phyloP scores from a whole-genome alignment of 2,888 invertebrate genomes.

The Ptilodon capucinus region DNA sequence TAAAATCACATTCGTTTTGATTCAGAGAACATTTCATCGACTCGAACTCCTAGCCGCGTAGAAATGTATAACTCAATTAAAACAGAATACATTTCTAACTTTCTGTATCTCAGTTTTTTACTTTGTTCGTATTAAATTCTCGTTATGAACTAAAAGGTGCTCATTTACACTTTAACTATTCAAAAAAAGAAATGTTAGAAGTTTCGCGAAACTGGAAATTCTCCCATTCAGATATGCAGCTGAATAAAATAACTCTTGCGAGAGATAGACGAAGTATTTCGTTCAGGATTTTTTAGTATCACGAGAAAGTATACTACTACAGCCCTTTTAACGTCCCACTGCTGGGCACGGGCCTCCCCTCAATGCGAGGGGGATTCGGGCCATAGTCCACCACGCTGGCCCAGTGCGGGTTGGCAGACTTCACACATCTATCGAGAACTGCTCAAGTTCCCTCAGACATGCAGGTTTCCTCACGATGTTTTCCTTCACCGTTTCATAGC shows the following conservation, averaged over 20 bases:
- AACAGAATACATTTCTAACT: conserved; percentile 6
- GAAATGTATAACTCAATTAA: conserved; percentile 10
- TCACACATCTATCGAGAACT: too few species aligned
- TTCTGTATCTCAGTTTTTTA: conserved; percentile 15
- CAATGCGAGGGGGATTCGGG: too few species aligned
- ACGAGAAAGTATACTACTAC: not conserved
- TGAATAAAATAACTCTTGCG: conserved; percentile 15
- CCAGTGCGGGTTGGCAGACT: too few species aligned
- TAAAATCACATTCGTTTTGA: too few species aligned
- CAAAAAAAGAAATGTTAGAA: conserved; percentile 38
- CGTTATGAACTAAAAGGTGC: conserved; percentile 33
- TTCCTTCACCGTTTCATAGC: too few species aligned
- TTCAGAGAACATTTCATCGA: not conserved
- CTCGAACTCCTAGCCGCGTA: not conserved
- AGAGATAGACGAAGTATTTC: not conserved
- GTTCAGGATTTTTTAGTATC: not conserved
- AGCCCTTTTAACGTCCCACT: too few species aligned
- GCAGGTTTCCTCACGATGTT: too few species aligned
- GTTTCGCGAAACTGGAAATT: conserved; percentile 50
- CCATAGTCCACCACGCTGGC: too few species aligned
- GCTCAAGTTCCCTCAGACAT: too few species aligned
- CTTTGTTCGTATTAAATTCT: conserved; percentile 37
- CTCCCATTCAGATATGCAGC: conserved; percentile 31
- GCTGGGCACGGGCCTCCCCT: too few species aligned
- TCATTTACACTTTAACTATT: conserved; percentile 37